phyloP scores from a whole-genome alignment of 2,113 vertebrate species.

The Myiozetetes cayanensis region DNA sequence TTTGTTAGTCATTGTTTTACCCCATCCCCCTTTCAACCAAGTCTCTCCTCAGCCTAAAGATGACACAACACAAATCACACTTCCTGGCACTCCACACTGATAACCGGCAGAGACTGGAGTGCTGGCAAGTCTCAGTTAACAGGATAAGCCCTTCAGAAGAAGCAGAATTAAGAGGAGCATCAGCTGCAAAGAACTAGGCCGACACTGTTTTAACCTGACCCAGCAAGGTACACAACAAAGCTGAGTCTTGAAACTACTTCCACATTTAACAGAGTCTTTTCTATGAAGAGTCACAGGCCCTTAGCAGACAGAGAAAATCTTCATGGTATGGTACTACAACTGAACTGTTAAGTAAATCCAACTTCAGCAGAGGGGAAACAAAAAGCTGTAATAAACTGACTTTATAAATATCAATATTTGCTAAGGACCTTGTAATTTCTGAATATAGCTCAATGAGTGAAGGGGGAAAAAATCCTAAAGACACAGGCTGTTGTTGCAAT shows the following conservation, averaged over 20 bases:
- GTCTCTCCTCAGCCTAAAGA: neutral
- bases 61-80: neutral
- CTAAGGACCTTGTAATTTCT: neutral
- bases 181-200: neutral
- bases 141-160: neutral
- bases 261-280: neutral
- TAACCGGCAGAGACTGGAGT: neutral
- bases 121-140: neutral
- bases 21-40: neutral
- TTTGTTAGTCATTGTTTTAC: neutral
- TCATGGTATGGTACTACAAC: neutral
- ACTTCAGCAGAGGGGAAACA: neutral
- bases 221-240: conserved; percentile 9
- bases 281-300: neutral
- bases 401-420: neutral
- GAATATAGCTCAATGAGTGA: neutral
- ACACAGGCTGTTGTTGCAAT: neutral
- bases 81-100: neutral
- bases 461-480: neutral
- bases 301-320: neutral
- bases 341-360: neutral
- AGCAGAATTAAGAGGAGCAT: neutral
- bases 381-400: neutral
- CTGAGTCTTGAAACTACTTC: neutral
- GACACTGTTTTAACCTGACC: conserved; percentile 36